These are phyloP conservation scores for Neolamprologus kungweensis DNA, from an alignment of 2,113 vertebrate genomes.

Conservation along the genomic window DNA sequence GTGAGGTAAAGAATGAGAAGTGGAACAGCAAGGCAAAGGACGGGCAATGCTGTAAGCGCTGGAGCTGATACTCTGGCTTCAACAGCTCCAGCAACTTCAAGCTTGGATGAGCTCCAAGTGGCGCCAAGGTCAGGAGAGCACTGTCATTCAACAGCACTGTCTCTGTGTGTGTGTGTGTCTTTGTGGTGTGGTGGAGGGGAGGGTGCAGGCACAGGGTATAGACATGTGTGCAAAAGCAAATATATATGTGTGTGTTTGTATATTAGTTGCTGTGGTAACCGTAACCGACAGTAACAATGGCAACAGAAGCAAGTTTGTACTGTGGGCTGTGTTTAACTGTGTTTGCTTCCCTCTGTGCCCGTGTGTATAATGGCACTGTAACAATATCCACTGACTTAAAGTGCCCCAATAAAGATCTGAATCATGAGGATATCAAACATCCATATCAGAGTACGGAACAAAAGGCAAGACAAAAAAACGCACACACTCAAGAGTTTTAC, in stretches of 20 bases:
- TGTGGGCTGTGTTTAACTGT: background rate
- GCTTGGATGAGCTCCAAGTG: slow-evolving; percentile 39
- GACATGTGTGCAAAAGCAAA: slow-evolving; percentile 6
- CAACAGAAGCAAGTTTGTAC: background rate
- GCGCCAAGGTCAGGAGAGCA: slow-evolving; percentile 44
- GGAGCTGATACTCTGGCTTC: slow-evolving; percentile 27
- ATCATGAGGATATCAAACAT: background rate
- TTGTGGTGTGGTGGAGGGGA: background rate
- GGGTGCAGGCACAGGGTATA: background rate
- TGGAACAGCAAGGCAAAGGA: slow-evolving; percentile 17
- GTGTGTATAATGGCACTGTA: background rate
- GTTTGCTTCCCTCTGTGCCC: background rate
- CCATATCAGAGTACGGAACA: background rate
- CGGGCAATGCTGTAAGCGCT: slow-evolving; percentile 11
- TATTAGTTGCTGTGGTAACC: slow-evolving; percentile 50
- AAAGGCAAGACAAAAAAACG: background rate
- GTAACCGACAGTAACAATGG: slow-evolving; percentile 29
- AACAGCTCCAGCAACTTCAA: slow-evolving; percentile 30
- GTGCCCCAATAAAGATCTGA: background rate
- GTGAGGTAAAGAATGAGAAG: slow-evolving; percentile 22
- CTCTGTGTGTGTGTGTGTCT: background rate
- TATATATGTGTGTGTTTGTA: slow-evolving; percentile 41
- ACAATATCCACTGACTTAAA: background rate
- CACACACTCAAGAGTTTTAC: background rate
- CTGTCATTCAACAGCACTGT: slow-evolving; percentile 29